Percentiles rank a stretch among this genome's conserved stretches.
phyloP scores from a whole-genome alignment of 2,797 vertebrate species.

The Lindbergichthys nudifrons region DNA sequence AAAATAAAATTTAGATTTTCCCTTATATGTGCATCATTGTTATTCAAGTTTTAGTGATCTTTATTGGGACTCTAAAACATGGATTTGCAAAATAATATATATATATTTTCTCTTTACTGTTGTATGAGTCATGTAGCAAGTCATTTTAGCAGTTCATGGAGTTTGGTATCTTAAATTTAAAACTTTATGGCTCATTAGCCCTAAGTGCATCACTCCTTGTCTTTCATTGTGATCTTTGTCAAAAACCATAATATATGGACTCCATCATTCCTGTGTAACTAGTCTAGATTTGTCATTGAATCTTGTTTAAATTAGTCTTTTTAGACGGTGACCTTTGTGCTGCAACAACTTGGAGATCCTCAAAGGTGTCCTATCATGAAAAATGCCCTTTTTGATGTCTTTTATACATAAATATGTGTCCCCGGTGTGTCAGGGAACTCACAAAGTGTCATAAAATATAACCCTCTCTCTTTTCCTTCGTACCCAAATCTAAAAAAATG shows the following conservation, averaged over 20 bases:
- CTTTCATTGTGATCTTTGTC: not conserved
- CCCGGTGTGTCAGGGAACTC: no score
- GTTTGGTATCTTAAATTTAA: no score
- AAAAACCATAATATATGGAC: not conserved
- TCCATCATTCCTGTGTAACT: not conserved
- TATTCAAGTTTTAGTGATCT: conserved; percentile 16
- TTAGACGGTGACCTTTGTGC: conserved; percentile 25
- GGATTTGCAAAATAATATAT: not conserved
- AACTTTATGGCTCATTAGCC: not conserved
- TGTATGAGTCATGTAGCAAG: not conserved
- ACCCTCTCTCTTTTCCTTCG: no score
- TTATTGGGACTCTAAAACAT: not conserved
- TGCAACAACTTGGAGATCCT: not conserved
- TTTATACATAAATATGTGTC: no score
- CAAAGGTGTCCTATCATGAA: not conserved
- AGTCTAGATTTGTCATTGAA: not conserved
- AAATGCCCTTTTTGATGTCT: no score
- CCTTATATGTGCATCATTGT: not conserved
- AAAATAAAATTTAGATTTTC: no score
- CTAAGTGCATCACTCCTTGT: not conserved
- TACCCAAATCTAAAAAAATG: no score
- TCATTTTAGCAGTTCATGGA: not conserved
- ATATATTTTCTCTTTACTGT: not conserved
- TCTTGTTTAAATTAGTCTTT: not conserved
- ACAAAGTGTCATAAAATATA: no score